Base-by-base conservation (phyloP, 1,140 invertebrate genomes). In the Heliothis subflexa region DNA sequence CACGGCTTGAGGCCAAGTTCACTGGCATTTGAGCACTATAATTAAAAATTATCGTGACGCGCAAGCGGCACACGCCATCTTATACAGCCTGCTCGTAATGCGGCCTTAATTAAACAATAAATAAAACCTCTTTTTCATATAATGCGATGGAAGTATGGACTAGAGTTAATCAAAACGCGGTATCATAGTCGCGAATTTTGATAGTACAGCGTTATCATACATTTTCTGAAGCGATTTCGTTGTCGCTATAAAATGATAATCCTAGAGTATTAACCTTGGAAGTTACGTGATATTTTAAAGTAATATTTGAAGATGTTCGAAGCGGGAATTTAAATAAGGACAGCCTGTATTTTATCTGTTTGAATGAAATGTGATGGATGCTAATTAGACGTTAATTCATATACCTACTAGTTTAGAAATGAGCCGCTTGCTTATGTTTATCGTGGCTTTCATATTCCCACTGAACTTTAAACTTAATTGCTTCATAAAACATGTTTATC, bases 11-110 rank as follows among this genome's bases (percentile, higher is more conserved):
- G 89, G 90, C 91, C 93, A 94, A 93, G 93, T 94, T 94, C 93
- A 94, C 91, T 94, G 93, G 93, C 93, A 94, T 93, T 93, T 94
- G 88, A 92, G 86, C 84, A 86, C 89, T 91, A 93, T 94, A 93
- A 94, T 93, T 94, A 93, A 94, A 94, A 93, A 93, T 89, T 92
- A 93, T 92, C 90, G 89, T 93, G 93, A 91, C 91, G 90, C 78
- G 89, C 87, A 85, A 86, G 82, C 83, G 85, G 81, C 88, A 89
- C 92, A 93, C 92, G 92, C 92, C 84, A 94, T 93, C 85, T 80
- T 90, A 86, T 88, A 90, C 88, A 91, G 89, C 79, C 76, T 86
- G 92, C 81, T 86, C 83, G 73, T 75, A 75, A 62, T 75, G 73
- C 59, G 47, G 59, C 49, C 74, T 66, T 66, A 66, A 66, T 68